Evolutionary conservation across 2,113 vertebrate genomes (phyloP), one percentile per base, ranked within the genome.

Genomic region (Phycodurus eques): DNA sequence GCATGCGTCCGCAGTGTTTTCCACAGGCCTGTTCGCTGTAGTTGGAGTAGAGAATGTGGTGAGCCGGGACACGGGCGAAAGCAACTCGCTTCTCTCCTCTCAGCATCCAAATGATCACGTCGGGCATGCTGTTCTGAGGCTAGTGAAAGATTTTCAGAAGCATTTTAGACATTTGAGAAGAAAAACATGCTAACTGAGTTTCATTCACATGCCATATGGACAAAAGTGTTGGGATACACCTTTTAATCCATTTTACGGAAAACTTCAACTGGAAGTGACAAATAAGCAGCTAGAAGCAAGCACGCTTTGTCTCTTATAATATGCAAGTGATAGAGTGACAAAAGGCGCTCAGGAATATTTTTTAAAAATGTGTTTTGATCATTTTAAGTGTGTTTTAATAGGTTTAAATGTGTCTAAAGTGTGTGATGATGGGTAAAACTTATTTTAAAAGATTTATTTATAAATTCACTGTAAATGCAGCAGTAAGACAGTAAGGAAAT

Each of bases 61-160:
- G 92, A 31, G 96, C 96, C 8, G 98, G 98, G 79, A 99, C 85
- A 33, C 96, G 93, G 0, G 95, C 93, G 14, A 92, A 99, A 22
- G 96, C 96, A 67, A 98, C 79, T 47, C 98, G 93, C 67, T 95
- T 98, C 88, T 98, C 96, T 73, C 95, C 96, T 39, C 93, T 92
- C 78, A 99, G 91, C 98, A 99, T 99, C 97, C 97, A 99, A 86
- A 99, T 96, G 72, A 98, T 94, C 44, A 98, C 93, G 76, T 99
- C 98, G 51, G 98, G 98, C 94, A 99, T 94, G 80, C 97, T 98
- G 90, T 96, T 99, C 81, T 99, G 96, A 35, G 98, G 94, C 98
- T 99, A 86, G 27, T 15, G 54, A 57, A 66, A 39, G 31, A 75
- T 31, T 4, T 3, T 17, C n/a, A 15, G 14, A 54, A 13, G 10